Conservation (phyloP, 2,797 vertebrate species). For the Tadarida brasiliensis region DNA sequence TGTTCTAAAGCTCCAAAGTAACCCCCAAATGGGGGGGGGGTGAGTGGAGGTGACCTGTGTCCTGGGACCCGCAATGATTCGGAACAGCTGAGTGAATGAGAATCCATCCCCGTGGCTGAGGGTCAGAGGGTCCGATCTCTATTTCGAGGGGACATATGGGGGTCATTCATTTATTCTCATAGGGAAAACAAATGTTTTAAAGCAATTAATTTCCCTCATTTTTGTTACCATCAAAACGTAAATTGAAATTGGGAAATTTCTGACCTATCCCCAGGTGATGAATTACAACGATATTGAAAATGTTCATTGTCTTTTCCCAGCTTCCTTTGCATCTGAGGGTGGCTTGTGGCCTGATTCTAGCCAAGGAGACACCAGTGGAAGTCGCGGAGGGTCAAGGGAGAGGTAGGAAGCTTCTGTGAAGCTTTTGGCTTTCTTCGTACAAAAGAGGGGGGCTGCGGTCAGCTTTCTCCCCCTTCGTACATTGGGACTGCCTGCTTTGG, state of each 20-base stretch:
- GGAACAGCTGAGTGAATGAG: no score
- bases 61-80: rapidly evolving
- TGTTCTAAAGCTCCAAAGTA: background rate
- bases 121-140: background rate
- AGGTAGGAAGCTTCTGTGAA: background rate
- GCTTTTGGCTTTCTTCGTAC: background rate
- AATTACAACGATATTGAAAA: background rate
- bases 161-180: background rate
- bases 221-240: background rate
- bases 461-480: background rate
- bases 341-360: background rate
- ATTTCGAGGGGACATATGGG: background rate
- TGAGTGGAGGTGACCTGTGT: background rate
- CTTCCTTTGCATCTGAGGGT: background rate
- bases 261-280: background rate
- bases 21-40: background rate
- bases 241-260: no score
- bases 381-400: no score
- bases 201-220: background rate
- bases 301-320: no score
- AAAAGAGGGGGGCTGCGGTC: background rate
- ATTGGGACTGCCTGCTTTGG: background rate
- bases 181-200: background rate
- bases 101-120: rapidly evolving
- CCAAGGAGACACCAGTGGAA: background rate